Base-by-base conservation (phyloP, 2,113 vertebrate genomes). In the Apteryx mantelli region DNA sequence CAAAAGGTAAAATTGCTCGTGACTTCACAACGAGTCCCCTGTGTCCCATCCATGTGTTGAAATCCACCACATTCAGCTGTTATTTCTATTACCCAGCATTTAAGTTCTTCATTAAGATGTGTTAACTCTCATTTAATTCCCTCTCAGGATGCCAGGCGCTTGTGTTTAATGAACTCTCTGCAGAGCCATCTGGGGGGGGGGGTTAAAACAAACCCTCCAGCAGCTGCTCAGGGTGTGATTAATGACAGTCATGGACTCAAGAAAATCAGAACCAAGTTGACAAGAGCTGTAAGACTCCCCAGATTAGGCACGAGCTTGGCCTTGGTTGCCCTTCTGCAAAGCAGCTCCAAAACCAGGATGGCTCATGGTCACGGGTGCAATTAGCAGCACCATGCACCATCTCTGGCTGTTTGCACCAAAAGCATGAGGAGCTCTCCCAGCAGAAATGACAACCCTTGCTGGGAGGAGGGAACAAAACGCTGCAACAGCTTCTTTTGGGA, bases 101-200 rank as follows among this genome's bases (percentile, higher is more conserved):
- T 81, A 64, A 84, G 76, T 25, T 82, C 80, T 94, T 93, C 87
- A 14, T 95, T 94, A 95, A 24, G 58, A 86, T 1, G 13, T 60
- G 88, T 93, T 92, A 95, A 96, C 61, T 46, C 90, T 55, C 93
- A 63, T 91, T 90, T 94, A 93, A 91, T 89, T 94, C 94, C 69
- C 79, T 85, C 82, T 42, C 92, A 92, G 85, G 73, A 84, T 74
- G 52, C 32, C 66, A 40, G 91, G 77, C 2, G 17, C 36, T 80
- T 3, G 0, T 68, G 68, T 46, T 90, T 95, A 95, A 96, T 95
- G 94, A 96, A 80, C 88, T 91, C 85, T 89, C 85, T 30, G 42
- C 71, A 78, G 81, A 64, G 36, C 42, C 15, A 21, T 63, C 82
- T 88, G 58, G 52, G 80, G 78, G 4, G 36, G 20, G 85, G 79